These are phyloP conservation scores for Oreortyx pictus DNA, from an alignment of 2,797 vertebrate genomes.

Conservation along the genomic window DNA sequence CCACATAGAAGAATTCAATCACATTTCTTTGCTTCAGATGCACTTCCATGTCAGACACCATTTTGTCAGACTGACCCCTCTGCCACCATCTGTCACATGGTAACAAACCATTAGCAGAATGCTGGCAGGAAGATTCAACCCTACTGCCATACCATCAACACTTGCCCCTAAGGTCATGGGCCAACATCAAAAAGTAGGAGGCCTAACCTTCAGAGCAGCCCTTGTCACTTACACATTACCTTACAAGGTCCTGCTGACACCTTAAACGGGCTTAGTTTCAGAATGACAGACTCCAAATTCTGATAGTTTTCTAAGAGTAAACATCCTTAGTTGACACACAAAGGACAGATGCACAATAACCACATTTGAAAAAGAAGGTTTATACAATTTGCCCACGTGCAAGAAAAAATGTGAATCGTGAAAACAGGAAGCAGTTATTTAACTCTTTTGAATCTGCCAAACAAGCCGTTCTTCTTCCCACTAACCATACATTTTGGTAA, in stretches of 20 bases:
- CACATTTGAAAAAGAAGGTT: background rate
- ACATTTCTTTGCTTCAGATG: too few species aligned
- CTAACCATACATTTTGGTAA: background rate
- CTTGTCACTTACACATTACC: too few species aligned
- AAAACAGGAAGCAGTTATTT: background rate
- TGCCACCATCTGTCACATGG: too few species aligned
- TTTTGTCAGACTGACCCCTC: too few species aligned
- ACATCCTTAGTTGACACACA: rapidly evolving
- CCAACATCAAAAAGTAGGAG: too few species aligned
- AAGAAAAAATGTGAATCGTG: background rate
- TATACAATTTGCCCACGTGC: background rate
- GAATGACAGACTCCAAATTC: background rate
- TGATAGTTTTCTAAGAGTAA: background rate
- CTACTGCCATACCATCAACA: too few species aligned
- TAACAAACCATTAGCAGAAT: too few species aligned
- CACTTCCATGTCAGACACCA: too few species aligned
- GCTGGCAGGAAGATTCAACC: too few species aligned
- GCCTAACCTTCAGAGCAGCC: too few species aligned
- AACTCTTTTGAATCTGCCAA: background rate
- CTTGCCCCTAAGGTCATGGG: too few species aligned
- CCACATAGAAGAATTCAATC: too few species aligned
- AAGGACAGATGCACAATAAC: background rate
- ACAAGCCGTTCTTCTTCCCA: background rate
- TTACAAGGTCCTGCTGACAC: background rate
- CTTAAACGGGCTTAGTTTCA: background rate